A percentile compares a stretch with the other conserved stretches of the same genome.
Evolutionary conservation across 1,140 invertebrate genomes (phyloP).

Genomic region (Conus betulinus): DNA sequence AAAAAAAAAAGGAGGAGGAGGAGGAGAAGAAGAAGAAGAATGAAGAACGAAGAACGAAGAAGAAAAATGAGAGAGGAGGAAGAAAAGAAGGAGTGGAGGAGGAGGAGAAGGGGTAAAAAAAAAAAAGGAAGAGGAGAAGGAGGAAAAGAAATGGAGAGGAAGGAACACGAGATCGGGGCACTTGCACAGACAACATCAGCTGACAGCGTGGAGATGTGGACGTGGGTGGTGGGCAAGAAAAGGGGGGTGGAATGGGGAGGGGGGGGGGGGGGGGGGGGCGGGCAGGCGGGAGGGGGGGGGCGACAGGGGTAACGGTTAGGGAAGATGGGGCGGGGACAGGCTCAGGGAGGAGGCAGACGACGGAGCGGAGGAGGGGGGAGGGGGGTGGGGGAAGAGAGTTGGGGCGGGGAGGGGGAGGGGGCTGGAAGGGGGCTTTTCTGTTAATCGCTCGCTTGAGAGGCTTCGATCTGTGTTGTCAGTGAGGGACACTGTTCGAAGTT

Average conservation of each 20-base stretch:
- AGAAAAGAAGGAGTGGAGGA: not conserved
- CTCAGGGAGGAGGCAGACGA: no score
- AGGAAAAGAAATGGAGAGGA: not conserved
- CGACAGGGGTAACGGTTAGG: no score
- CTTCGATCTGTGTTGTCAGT: not conserved
- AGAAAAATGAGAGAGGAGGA: not conserved
- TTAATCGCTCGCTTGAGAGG: not conserved
- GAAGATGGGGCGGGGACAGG: no score
- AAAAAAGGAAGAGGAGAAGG: not conserved
- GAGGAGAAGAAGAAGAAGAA: not conserved
- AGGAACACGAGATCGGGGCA: not conserved
- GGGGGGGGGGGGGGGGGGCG: no score
- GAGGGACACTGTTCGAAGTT: not conserved
- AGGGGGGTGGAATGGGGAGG: no score
- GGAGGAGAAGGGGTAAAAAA: not conserved
- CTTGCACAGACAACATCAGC: no score
- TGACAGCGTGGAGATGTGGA: no score
- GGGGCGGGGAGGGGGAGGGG: no score
- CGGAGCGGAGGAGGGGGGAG: no score
- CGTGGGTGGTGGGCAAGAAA: no score
- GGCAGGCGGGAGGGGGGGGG: no score
- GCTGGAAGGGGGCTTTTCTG: not conserved
- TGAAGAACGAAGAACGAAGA: not conserved
- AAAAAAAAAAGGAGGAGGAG: not conserved
- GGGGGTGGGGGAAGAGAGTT: not conserved